A percentile compares a stretch with the other conserved stretches of the same genome.
phyloP scores from a whole-genome alignment of 2,113 vertebrate genomes.

The Pycnonotus jocosus region DNA sequence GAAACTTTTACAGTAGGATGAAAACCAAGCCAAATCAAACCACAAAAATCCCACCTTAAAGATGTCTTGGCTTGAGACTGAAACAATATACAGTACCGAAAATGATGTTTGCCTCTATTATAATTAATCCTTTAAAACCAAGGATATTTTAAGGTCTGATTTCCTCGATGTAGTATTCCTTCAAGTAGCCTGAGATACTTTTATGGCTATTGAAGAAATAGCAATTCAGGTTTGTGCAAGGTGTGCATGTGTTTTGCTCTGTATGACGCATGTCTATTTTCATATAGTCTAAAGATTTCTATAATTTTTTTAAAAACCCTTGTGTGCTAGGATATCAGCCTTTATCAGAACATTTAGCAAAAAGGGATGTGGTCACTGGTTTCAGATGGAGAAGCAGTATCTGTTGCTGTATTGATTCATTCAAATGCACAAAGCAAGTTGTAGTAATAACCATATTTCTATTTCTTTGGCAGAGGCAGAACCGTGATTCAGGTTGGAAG shows the following conservation, averaged over 20 bases:
- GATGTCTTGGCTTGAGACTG: background rate
- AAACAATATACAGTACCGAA: background rate
- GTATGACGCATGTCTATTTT: background rate
- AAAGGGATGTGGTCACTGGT: rapidly evolving
- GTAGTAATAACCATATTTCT: background rate
- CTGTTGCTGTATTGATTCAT: background rate
- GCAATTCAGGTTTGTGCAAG: background rate
- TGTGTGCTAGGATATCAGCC: rapidly evolving
- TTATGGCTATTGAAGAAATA: background rate
- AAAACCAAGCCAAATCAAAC: rapidly evolving
- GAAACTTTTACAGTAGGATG: background rate
- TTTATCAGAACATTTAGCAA: background rate
- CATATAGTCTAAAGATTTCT: background rate
- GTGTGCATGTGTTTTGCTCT: rapidly evolving
- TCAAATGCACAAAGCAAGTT: background rate
- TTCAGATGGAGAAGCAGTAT: background rate
- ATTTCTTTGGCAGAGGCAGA: background rate
- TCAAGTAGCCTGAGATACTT: background rate
- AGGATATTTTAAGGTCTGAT: background rate
- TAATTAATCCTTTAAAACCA: background rate
- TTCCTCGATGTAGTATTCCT: background rate
- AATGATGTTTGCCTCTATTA: background rate
- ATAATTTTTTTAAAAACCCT: background rate
- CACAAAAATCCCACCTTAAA: background rate
- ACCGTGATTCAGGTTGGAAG: background rate